Conservation (phyloP, 2,888 invertebrate species). For the Hypselothyrea guttata region DNA sequence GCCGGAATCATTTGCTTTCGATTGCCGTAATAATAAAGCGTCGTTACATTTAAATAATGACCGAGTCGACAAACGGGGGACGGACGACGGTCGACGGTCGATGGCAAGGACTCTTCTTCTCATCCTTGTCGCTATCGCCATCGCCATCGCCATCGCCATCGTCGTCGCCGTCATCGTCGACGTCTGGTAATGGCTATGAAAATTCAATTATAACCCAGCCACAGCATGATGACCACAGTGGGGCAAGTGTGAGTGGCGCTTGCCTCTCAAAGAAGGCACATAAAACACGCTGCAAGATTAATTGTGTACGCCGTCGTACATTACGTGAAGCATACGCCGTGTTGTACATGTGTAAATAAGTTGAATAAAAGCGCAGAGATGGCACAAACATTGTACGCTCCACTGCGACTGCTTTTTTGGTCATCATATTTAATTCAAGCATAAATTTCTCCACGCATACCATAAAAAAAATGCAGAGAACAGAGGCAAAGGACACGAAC, state of each 20-base stretch:
- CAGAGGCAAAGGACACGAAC: not conserved
- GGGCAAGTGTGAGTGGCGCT: constrained; percentile 13
- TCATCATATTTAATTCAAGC: constrained; percentile 78
- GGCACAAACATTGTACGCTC: constrained; percentile 29
- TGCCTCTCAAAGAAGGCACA: constrained; percentile 36
- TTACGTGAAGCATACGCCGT: constrained; percentile 72
- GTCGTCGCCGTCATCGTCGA: constrained; percentile 26
- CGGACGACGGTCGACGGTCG: constrained; percentile 21
- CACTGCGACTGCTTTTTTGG: constrained; percentile 72
- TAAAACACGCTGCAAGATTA: constrained; percentile 77
- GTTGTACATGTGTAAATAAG: constrained; percentile 77
- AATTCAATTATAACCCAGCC: constrained; percentile 78
- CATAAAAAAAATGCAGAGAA: constrained; percentile 48
- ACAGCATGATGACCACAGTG: constrained; percentile 65
- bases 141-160: constrained; percentile 22
- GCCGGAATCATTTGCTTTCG: constrained; percentile 77
- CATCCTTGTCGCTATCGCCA: constrained; percentile 32
- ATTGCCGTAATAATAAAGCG: constrained; percentile 75
- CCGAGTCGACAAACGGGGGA: constrained; percentile 49
- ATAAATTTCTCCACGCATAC: constrained; percentile 74
- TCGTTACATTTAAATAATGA: constrained; percentile 78
- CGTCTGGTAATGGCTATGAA: constrained; percentile 74
- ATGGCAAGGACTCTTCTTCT: too few relatives aligned
- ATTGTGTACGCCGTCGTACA: constrained; percentile 72
- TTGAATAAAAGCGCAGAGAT: too few relatives aligned